Evolutionary conservation across 2,888 invertebrate species (phyloP).

Genomic region (Cephalotes varians): DNA sequence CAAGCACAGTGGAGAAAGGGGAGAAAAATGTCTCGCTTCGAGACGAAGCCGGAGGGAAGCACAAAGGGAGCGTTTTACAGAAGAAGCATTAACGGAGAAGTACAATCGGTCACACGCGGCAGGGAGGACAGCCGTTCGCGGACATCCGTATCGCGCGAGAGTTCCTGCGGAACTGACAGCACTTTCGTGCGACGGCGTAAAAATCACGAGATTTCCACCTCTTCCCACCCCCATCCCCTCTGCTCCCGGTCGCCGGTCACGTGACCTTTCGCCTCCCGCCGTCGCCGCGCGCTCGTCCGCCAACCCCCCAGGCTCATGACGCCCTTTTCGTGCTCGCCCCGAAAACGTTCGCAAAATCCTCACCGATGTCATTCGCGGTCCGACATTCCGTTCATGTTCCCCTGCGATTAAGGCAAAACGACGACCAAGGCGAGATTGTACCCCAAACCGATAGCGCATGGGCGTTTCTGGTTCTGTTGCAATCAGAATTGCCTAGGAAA

Average conservation of each 20-base stretch:
- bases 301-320: constrained; percentile 3
- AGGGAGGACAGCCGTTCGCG: neutral
- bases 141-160: constrained; percentile 61
- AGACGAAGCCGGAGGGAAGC: neutral
- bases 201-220: constrained; percentile 61
- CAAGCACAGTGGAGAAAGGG: neutral
- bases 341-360: constrained; percentile 42
- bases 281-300: neutral
- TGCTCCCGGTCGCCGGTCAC: constrained; percentile 35
- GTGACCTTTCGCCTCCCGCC: constrained; percentile 62
- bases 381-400: constrained; percentile 40
- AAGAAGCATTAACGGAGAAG: neutral
- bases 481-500: neutral
- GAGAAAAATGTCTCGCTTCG: neutral
- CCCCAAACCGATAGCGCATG: neutral
- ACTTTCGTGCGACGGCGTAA: constrained; percentile 66
- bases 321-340: constrained; percentile 48
- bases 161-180: constrained; percentile 75
- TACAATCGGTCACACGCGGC: constrained; percentile 35
- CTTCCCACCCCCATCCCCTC: constrained; percentile 17
- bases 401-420: constrained; percentile 35
- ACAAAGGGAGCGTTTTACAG: neutral
- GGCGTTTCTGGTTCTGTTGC: constrained; percentile 7
- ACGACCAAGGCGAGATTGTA: neutral
- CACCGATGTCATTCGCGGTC: constrained; percentile 27